Evolutionary conservation across 2,888 invertebrate species (phyloP), one percentile per base, ranked within the genome.

Genomic region (Erannis defoliaria): DNA sequence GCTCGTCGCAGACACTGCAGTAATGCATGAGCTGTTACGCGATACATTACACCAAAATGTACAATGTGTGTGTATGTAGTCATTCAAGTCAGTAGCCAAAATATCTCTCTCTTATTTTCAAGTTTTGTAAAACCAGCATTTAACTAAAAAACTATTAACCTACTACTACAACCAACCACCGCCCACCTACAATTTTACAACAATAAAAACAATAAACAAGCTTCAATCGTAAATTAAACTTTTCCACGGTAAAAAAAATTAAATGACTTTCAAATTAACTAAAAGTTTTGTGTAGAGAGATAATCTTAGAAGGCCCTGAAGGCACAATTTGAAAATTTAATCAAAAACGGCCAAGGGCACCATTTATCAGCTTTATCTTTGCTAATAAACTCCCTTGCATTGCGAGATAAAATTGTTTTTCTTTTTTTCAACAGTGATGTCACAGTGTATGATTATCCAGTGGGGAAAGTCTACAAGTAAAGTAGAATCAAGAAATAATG

Each of bases 361-460:
- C 40, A 56, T 67, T 60, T 66, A 67, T 70, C 65, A 66, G 49
- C 53, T 46, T 70, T 70, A 70, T 67, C 67, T 66, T 42, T 37
- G 66, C 67, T 67, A 66, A 70, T 70, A 70, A 66, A 70, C 66
- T 53, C 58, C 50, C 56, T 62, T 62, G 67, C 63, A 64, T 31
- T 59, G 53, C 10, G 55, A 66, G 69, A 67, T 67, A 69, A 67
- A 60, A 61, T 56, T 56, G 64, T 70, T 66, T 64, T 66, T 62
- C 62, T 67, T 64, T 62, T 62, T 33, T 46, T 45, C 45, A 18
- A 0, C 21, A 19, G 21, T n/a, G 12, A 6, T 19, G 53, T 16
- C 46, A 42, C 55, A 60, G 55, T 29, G n/a, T 9, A n/a, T 4
- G 6, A 5, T 3, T 12, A 31, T 21, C 19, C 29, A 43, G 56